phyloP scores from a whole-genome alignment of 2,888 invertebrate genomes.

The Neria commutata region DNA sequence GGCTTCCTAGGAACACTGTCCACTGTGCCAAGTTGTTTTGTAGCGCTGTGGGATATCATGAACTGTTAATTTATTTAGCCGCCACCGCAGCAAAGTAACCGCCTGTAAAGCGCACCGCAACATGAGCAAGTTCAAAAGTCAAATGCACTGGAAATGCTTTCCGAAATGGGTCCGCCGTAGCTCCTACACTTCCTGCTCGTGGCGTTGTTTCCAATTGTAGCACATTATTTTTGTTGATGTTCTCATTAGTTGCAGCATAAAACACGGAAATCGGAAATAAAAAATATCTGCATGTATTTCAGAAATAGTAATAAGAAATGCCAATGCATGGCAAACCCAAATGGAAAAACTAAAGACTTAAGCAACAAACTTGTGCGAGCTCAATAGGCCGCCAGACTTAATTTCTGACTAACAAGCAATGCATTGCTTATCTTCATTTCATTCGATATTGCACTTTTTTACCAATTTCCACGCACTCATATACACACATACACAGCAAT shows the following conservation, averaged over 20 bases:
- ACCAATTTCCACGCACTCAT: constrained; percentile 23
- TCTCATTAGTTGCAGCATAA: too few relatives aligned
- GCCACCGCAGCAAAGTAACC: constrained; percentile 16
- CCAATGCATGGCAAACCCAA: neutral
- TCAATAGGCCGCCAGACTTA: too few relatives aligned
- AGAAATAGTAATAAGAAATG: neutral
- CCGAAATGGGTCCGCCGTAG: too few relatives aligned
- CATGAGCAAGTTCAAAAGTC: neutral
- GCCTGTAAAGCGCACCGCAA: neutral
- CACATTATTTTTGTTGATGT: too few relatives aligned
- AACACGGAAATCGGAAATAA: neutral
- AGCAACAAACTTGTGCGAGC: constrained; percentile 8
- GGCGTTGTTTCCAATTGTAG: too few relatives aligned
- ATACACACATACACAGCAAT: constrained; percentile 25
- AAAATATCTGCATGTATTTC: neutral
- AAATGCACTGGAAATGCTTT: too few relatives aligned
- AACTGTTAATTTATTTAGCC: constrained; percentile 44
- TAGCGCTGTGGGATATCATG: constrained; percentile 39
- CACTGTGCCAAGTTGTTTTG: too few relatives aligned
- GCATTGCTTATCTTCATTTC: constrained; percentile 18
- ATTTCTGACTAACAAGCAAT: too few relatives aligned
- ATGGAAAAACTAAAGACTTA: constrained; percentile 4
- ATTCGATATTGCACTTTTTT: constrained; percentile 13
- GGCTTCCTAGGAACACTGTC: too few relatives aligned
- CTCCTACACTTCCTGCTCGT: too few relatives aligned